A percentile compares a stretch with the other conserved stretches of the same genome.
These are phyloP conservation scores for Pogonus chalceus DNA, from an alignment of 1,140 invertebrate species.

Conservation along the genomic window DNA sequence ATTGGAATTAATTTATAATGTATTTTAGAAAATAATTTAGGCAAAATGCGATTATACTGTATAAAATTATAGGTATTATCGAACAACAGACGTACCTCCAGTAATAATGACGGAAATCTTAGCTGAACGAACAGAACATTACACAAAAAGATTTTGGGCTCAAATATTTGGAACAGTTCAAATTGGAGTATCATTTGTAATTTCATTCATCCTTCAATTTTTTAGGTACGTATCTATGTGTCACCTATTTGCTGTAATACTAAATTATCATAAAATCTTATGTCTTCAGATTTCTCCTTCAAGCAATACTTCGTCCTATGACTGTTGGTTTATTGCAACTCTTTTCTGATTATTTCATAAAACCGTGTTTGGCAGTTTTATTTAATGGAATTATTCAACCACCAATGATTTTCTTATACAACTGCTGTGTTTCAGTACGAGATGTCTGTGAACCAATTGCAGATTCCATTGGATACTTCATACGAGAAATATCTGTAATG, in stretches of 20 bases:
- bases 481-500: conserved; percentile 37
- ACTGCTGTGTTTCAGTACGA: conserved; percentile 46
- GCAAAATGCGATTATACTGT: conserved; percentile 1
- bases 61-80: conserved; percentile 37
- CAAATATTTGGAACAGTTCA: conserved; percentile 53
- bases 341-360: conserved; percentile 53
- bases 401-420: conserved; percentile 48
- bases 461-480: conserved; percentile 39
- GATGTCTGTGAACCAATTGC: conserved; percentile 52
- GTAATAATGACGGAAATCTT: conserved; percentile 42
- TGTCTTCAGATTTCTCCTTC: conserved; percentile 43
- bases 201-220: conserved; percentile 49
- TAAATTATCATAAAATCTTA: conserved; percentile 6
- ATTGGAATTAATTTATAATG: too few relatives aligned
- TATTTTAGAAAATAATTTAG: too few relatives aligned
- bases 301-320: conserved; percentile 45
- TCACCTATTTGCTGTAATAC: background rate
- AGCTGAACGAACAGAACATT: conserved; percentile 45
- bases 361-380: conserved; percentile 49
- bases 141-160: conserved; percentile 52
- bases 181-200: conserved; percentile 47
- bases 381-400: conserved; percentile 57
- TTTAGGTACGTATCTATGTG: conserved; percentile 23
- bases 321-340: conserved; percentile 49
- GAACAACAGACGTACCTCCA: conserved; percentile 49